Evolutionary conservation across 1,140 invertebrate species (phyloP).

Genomic region (Drosophila melanica): DNA sequence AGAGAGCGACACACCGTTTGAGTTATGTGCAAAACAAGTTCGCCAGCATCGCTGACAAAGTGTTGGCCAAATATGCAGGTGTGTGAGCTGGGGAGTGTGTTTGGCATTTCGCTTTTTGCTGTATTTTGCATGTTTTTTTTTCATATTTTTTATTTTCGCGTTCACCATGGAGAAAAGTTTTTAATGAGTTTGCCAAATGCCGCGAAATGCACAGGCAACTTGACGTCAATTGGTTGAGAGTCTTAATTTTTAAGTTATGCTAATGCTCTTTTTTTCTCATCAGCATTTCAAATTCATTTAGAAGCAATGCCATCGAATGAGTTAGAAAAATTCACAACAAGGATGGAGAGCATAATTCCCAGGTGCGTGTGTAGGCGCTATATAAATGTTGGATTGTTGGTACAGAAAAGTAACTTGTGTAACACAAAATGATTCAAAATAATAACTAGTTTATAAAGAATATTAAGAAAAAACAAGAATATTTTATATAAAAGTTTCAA

Average conservation of each 20-base stretch:
- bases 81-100: slow-evolving; percentile 10
- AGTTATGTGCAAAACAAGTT: slow-evolving; percentile 49
- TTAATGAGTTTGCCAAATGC: slow-evolving; percentile 82
- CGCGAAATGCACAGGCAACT: slow-evolving; percentile 37
- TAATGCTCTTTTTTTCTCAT: not conserved
- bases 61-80: slow-evolving; percentile 53
- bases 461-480: too few relatives aligned
- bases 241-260: slow-evolving; percentile 11
- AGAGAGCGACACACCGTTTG: slow-evolving; percentile 41
- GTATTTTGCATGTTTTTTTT: slow-evolving; percentile 11
- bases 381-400: too few relatives aligned
- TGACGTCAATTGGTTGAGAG: slow-evolving; percentile 9
- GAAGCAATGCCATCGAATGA: not conserved
- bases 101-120: slow-evolving; percentile 2
- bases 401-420: too few relatives aligned
- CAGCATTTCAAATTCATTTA: not conserved
- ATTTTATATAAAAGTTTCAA: too few relatives aligned
- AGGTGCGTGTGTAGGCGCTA: too few relatives aligned
- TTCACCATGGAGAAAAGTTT: slow-evolving; percentile 64
- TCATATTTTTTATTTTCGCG: slow-evolving; percentile 19
- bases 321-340: not conserved
- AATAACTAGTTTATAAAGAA: too few relatives aligned
- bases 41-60: slow-evolving; percentile 40
- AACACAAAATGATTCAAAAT: too few relatives aligned
- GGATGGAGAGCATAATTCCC: too few relatives aligned